Evolutionary conservation across 2,113 vertebrate species (phyloP).

Genomic region (Atlantisia rogersi): DNA sequence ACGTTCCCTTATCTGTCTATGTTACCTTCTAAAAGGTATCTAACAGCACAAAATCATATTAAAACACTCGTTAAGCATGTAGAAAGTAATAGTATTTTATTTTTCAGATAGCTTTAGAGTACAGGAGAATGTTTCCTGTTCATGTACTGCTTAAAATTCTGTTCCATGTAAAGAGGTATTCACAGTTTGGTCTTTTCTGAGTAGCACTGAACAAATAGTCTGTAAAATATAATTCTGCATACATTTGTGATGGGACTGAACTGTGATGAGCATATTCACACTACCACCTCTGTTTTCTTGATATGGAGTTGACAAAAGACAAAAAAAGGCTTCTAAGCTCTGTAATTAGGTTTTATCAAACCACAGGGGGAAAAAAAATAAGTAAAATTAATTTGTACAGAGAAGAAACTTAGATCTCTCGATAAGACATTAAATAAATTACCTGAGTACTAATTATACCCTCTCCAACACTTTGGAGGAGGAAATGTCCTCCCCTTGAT

Average conservation of each 20-base stretch:
- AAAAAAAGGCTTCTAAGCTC: neutral
- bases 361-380: neutral
- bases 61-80: neutral
- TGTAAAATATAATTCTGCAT: neutral
- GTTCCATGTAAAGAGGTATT: neutral
- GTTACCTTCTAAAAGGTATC: neutral
- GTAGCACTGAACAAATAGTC: neutral
- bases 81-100: neutral
- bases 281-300: neutral
- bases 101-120: neutral
- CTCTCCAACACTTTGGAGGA: neutral
- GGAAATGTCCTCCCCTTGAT: neutral
- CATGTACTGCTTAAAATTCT: neutral
- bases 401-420: neutral
- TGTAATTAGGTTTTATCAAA: neutral
- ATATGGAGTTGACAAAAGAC: neutral
- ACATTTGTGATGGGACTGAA: neutral
- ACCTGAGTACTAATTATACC: neutral
- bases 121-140: neutral
- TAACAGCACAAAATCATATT: neutral
- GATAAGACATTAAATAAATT: neutral
- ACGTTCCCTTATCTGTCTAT: fast-evolving
- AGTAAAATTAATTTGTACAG: neutral
- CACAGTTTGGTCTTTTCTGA: neutral
- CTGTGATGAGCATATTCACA: neutral